phyloP scores from a whole-genome alignment of 2,888 invertebrate genomes.

The Coecobrya sp. region DNA sequence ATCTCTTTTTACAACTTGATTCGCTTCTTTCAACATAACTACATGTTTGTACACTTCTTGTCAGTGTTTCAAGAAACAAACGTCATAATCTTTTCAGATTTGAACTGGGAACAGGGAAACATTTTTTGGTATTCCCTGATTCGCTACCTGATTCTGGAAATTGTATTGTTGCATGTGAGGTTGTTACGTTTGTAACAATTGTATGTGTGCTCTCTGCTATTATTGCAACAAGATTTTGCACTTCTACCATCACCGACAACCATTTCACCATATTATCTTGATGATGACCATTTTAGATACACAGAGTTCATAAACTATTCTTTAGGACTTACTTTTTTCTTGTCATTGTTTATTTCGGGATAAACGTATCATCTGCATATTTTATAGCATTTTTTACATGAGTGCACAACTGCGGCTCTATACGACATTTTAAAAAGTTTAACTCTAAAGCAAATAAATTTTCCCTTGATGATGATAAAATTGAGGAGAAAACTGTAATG shows the following conservation, averaged over 20 bases:
- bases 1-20: constrained; percentile 50
- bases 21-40: constrained; percentile 42
- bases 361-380: background rate
- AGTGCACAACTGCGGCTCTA: background rate
- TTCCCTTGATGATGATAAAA: constrained; percentile 44
- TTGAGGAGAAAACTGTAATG: constrained; percentile 32
- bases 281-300: background rate
- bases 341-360: background rate
- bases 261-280: background rate
- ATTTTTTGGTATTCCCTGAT: constrained; percentile 55
- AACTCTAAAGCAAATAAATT: constrained; percentile 12
- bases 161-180: background rate
- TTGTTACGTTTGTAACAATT: background rate
- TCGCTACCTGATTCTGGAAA: constrained; percentile 44
- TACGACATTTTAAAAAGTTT: constrained; percentile 24
- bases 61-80: constrained; percentile 19
- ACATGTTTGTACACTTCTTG: constrained; percentile 1
- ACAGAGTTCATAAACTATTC: background rate
- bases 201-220: background rate
- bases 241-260: background rate
- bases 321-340: background rate
- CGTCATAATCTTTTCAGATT: background rate
- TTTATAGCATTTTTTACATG: background rate
- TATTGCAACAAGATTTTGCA: constrained; percentile 3
- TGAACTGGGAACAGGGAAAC: background rate